Base-by-base conservation (phyloP, 35 echinoderm and acorn worm genomes). In the Apostichopus californicus region DNA sequence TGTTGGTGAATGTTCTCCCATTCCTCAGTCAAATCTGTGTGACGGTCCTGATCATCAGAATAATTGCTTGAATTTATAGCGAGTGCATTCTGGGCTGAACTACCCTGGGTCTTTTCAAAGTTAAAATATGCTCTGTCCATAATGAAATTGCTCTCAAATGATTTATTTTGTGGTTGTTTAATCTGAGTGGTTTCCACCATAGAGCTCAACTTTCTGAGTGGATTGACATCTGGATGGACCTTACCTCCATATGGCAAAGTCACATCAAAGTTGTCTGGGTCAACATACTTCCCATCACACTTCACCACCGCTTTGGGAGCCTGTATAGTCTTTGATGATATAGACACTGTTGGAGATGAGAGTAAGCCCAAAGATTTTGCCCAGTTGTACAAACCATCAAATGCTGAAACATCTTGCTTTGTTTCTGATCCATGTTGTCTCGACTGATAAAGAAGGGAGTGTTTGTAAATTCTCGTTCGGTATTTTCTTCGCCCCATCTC, bases 51-150 rank as follows among this genome's bases (percentile, higher is more conserved):
- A 58, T 56, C 55, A 59, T 85, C 81, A 17, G 54, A 85, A 21
- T 85, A 55, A 23, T 6, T 59, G 57, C 12, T 21, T 60, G 81
- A 59, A 85, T 85, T 85, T 58, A 85, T 58, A 55, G 56, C 56
- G 4, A 85, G 5, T 8, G 81, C 14, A 8, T 5, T 59, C n/a
- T 17, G 86, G 15, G 86, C 17, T 89, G 86, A 23, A 89, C 72
- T 72, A 9, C 86, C 63, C 10, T 89, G 86, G 22, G 18, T 73
- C 86, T 89, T 89, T 23, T 89, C 86, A n/a, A 89, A 89, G 34
- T 89, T 89, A 17, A 89, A 89, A 72, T 89, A 89, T 72, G 86
- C 86, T 64, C 86, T 89, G 86, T 89, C 86, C 86, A 89, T 89
- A 20, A 89, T 89, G 21, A 89, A 89, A 89, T 89, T 89, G 63